These are phyloP conservation scores for Grallaria varia DNA, from an alignment of 2,113 vertebrate genomes.

Conservation along the genomic window DNA sequence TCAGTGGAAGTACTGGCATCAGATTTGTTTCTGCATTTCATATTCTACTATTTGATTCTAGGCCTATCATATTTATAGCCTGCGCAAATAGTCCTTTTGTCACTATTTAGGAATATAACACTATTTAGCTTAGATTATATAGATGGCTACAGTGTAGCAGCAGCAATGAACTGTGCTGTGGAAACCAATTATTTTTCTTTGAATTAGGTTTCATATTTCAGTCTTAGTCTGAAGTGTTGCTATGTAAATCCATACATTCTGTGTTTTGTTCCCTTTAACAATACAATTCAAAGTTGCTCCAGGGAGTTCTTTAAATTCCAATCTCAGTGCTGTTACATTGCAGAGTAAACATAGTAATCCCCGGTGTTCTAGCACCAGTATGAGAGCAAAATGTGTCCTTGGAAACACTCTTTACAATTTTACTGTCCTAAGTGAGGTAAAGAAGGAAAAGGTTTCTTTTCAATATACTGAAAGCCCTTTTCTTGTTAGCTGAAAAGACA, in stretches of 20 bases:
- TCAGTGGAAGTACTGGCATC: constrained; percentile 44
- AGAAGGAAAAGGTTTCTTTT: constrained; percentile 40
- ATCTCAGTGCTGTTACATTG: constrained; percentile 32
- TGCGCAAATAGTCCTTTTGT: constrained; percentile 25
- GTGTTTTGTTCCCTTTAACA: constrained; percentile 71
- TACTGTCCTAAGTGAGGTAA: constrained; percentile 82
- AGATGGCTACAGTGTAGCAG: constrained; percentile 83
- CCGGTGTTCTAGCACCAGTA: constrained; percentile 66
- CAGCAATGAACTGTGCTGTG: constrained; percentile 63
- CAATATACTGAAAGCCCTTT: constrained; percentile 10
- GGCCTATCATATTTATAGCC: constrained; percentile 13
- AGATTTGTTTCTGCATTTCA: constrained; percentile 15
- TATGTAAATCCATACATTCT: constrained; percentile 63
- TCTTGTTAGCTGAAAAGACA: constrained; percentile 55
- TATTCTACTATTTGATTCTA: constrained; percentile 34
- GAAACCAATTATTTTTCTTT: constrained; percentile 23
- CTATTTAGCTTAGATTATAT: constrained; percentile 63
- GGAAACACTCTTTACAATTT: constrained; percentile 61
- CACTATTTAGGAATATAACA: constrained; percentile 53
- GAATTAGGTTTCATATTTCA: constrained; percentile 37
- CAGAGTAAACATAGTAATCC: constrained; percentile 60
- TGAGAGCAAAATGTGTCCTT: constrained; percentile 63
- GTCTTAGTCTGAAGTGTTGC: constrained; percentile 26
- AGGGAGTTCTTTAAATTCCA: constrained; percentile 55
- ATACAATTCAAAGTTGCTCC: constrained; percentile 24